Conservation (phyloP, 2,797 vertebrate species). For the Rostrhamus sociabilis region DNA sequence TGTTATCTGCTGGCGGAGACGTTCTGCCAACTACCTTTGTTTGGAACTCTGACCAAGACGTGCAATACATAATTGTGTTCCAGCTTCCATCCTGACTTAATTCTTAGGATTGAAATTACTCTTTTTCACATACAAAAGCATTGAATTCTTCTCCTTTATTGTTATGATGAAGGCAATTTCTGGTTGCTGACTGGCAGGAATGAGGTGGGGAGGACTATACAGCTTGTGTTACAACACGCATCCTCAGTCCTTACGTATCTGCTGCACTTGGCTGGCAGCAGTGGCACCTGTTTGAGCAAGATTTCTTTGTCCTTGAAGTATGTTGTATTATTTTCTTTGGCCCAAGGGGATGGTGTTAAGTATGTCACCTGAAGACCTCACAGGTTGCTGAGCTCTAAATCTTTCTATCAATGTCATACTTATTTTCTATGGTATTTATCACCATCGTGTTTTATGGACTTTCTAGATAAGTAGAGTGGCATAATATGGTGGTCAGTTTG, state of each 20-base stretch:
- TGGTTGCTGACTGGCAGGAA: not conserved
- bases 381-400: not conserved
- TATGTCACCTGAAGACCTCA: not conserved
- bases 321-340: not conserved
- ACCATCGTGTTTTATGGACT: not conserved
- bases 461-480: not conserved
- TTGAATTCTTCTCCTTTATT: not conserved
- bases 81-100: not conserved
- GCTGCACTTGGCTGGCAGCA: not conserved
- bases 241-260: not conserved
- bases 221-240: not conserved
- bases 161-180: constrained; percentile 4
- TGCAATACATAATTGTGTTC: not conserved
- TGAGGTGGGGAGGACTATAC: not conserved
- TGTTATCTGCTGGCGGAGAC: not conserved
- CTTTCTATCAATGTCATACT: not conserved
- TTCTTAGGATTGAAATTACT: constrained; percentile 2
- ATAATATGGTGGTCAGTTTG: not conserved
- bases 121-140: not conserved
- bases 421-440: not conserved
- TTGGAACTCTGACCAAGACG: not conserved
- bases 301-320: not conserved
- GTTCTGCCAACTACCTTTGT: constrained; percentile 4
- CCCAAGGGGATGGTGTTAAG: not conserved
- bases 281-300: not conserved